Conservation (phyloP, 2,888 invertebrate genomes). For the Apamea crenata region DNA sequence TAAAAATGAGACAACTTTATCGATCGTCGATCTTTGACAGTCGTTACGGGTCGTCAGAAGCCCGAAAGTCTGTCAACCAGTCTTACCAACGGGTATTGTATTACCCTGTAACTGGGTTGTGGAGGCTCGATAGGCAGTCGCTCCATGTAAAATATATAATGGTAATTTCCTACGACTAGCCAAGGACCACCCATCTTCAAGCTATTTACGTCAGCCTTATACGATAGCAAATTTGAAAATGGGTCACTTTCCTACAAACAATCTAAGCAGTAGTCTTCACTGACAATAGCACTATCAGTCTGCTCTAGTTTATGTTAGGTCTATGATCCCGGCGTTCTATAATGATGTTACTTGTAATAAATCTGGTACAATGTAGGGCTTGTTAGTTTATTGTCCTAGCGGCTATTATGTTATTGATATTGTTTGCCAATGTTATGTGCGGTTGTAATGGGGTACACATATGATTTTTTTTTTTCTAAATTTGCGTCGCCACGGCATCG, state of each 20-base stretch:
- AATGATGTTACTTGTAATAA: slow-evolving; percentile 33
- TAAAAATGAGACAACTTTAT: no score
- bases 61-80: no score
- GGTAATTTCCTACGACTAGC: neutral
- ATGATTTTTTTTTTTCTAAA: no score
- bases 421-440: neutral
- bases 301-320: slow-evolving; percentile 54
- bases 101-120: no score
- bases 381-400: slow-evolving; percentile 1
- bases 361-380: slow-evolving; percentile 34
- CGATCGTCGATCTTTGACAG: no score
- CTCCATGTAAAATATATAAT: no score
- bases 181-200: slow-evolving; percentile 21
- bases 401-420: slow-evolving; percentile 13
- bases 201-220: neutral
- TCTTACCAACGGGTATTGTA: no score
- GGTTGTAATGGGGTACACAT: neutral
- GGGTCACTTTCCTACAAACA: slow-evolving; percentile 36
- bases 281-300: slow-evolving; percentile 48
- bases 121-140: no score
- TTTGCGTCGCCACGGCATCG: no score
- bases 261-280: slow-evolving; percentile 18
- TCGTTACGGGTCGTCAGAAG: no score
- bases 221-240: slow-evolving; percentile 19
- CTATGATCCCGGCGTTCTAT: slow-evolving; percentile 52